A percentile compares a stretch with the other conserved stretches of the same genome.
These are phyloP conservation scores for Nycticorax nycticorax DNA, from an alignment of 2,113 vertebrate genomes.

Conservation along the genomic window DNA sequence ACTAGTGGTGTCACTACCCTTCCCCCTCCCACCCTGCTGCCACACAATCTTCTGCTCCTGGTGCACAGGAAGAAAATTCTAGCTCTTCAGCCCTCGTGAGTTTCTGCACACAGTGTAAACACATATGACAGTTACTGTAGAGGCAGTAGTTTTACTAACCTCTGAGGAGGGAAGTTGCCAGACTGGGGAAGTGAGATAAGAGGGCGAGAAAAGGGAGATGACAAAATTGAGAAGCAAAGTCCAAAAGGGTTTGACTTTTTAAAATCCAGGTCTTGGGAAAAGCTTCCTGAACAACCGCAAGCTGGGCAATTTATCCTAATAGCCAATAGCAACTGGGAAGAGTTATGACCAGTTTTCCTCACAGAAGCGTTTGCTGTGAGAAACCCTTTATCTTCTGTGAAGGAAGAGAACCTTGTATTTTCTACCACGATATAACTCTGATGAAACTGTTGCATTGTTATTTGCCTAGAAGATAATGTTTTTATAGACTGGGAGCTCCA, in stretches of 20 bases:
- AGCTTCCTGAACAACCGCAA: neutral
- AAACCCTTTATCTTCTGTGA: neutral
- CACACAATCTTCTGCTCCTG: neutral
- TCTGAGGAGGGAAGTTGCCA: constrained; percentile 16
- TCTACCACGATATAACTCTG: neutral
- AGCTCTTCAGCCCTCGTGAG: neutral
- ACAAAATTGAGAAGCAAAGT: neutral
- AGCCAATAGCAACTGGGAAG: neutral
- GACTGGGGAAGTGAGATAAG: constrained; percentile 50
- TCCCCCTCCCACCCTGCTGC: rapidly evolving
- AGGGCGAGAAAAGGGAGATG: neutral
- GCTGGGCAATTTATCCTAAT: neutral
- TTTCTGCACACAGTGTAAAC: neutral
- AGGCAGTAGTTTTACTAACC: neutral
- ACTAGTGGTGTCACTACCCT: neutral
- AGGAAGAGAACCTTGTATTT: neutral
- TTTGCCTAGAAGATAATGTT: neutral
- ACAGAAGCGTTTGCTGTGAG: neutral
- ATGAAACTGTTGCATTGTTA: neutral
- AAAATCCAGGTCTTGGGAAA: neutral
- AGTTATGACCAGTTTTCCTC: neutral
- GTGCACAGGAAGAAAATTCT: neutral
- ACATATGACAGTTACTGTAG: neutral
- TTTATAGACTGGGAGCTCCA: neutral
- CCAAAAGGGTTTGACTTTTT: neutral